A percentile compares a stretch with the other conserved stretches of the same genome.
Evolutionary conservation across 1,140 invertebrate genomes (phyloP).

Genomic region (Drosophila sulfurigaster): DNA sequence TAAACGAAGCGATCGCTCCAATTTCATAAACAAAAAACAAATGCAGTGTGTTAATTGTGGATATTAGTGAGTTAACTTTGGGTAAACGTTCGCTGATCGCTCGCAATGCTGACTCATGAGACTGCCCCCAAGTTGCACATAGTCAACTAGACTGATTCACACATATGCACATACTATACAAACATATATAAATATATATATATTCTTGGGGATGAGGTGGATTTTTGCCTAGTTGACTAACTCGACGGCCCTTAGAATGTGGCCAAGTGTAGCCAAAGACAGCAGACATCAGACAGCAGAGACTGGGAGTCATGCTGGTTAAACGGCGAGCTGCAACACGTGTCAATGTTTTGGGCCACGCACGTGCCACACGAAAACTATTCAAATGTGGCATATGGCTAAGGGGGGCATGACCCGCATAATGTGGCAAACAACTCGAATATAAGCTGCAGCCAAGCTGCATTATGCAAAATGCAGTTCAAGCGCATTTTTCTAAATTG

Average conservation of each 20-base stretch:
- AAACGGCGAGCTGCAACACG: conserved; percentile 39
- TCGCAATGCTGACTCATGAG: conserved; percentile 44
- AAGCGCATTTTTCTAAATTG: conserved; percentile 77
- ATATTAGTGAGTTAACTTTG: conserved; percentile 48
- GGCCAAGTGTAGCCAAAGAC: conserved; percentile 5
- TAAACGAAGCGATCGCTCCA: conserved; percentile 54
- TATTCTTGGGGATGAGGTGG: conserved; percentile 1
- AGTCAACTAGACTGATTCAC: conserved; percentile 37
- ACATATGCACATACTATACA: conserved; percentile 8
- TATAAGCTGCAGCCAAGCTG: conserved; percentile 9
- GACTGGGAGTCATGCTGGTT: conserved; percentile 30
- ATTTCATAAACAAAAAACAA: conserved; percentile 73
- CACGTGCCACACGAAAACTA: conserved; percentile 63
- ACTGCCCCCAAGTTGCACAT: conserved; percentile 27
- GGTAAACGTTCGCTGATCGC: conserved; percentile 29
- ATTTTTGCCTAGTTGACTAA: conserved; percentile 40
- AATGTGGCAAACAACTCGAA: conserved; percentile 16
- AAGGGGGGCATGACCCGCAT: conserved; percentile 73
- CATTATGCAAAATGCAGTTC: conserved; percentile 60
- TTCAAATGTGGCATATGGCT: conserved; percentile 33
- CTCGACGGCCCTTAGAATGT: conserved; percentile 37
- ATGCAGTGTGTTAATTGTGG: conserved; percentile 71
- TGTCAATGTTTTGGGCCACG: conserved; percentile 40
- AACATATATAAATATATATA: not conserved
- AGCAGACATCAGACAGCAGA: not conserved